These are phyloP conservation scores for Andrena minutula DNA, from an alignment of 2,888 invertebrate genomes.

Conservation along the genomic window DNA sequence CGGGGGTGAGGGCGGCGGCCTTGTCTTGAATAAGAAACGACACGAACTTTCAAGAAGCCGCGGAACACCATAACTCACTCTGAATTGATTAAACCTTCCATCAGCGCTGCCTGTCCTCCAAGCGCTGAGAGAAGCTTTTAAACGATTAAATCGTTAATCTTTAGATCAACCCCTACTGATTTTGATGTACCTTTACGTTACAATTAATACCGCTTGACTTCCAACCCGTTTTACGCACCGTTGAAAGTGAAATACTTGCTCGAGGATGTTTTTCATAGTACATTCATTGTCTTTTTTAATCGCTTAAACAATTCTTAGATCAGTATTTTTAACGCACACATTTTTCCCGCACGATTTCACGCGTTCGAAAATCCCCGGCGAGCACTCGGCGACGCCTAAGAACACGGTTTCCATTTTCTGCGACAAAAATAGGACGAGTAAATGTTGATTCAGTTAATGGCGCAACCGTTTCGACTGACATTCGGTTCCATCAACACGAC, in stretches of 20 bases:
- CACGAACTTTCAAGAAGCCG: constrained; percentile 49
- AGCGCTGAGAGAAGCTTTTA: constrained; percentile 23
- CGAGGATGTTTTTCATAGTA: neutral
- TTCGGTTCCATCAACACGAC: constrained; percentile 16
- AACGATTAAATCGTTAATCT: constrained; percentile 46
- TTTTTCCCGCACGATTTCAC: neutral
- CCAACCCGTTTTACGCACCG: neutral
- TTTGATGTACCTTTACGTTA: neutral
- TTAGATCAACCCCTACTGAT: neutral
- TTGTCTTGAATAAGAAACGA: constrained; percentile 57
- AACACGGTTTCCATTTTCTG: constrained; percentile 58
- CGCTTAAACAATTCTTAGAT: neutral
- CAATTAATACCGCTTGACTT: neutral
- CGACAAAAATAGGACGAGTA: constrained; percentile 69
- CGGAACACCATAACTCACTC: constrained; percentile 40
- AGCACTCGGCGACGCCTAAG: constrained; percentile 49
- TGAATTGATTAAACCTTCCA: constrained; percentile 50
- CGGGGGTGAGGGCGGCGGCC: neutral
- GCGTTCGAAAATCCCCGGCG: constrained; percentile 36
- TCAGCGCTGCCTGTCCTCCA: constrained; percentile 24
- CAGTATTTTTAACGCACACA: neutral
- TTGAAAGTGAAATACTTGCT: no score
- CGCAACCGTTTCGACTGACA: constrained; percentile 42
- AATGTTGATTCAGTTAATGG: constrained; percentile 76
- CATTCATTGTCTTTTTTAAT: neutral